These are phyloP conservation scores for Tinea pellionella DNA, from an alignment of 2,888 invertebrate species.

Conservation along the genomic window DNA sequence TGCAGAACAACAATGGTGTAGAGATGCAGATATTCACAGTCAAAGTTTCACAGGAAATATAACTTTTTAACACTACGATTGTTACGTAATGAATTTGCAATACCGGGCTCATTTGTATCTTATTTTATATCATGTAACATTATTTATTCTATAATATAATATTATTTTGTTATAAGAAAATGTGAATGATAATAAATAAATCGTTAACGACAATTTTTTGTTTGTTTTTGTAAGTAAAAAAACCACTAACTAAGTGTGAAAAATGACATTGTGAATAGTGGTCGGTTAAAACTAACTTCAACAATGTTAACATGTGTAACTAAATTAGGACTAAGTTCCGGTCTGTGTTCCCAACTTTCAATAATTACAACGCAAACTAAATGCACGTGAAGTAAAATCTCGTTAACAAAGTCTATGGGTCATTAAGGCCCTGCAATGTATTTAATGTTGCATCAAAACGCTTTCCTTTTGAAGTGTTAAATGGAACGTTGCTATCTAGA, in stretches of 20 bases:
- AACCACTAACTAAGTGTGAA: too few species aligned
- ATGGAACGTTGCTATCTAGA: not conserved
- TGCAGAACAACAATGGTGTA: not conserved
- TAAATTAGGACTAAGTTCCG: not conserved
- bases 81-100: too few species aligned
- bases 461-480: not conserved
- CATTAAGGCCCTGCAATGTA: not conserved
- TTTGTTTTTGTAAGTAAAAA: too few species aligned
- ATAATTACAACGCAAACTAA: not conserved
- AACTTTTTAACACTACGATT: not conserved
- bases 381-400: not conserved
- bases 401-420: not conserved
- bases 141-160: too few species aligned
- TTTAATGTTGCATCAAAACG: not conserved
- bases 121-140: too few species aligned
- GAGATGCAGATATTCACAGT: conserved; percentile 1
- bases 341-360: not conserved
- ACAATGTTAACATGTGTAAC: not conserved
- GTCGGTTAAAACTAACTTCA: not conserved
- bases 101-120: too few species aligned
- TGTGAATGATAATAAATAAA: too few species aligned
- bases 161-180: too few species aligned
- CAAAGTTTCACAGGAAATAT: not conserved
- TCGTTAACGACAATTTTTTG: too few species aligned
- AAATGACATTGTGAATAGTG: not conserved